phyloP scores from a whole-genome alignment of 2,888 invertebrate species.

The Zygogramma bicolorata region DNA sequence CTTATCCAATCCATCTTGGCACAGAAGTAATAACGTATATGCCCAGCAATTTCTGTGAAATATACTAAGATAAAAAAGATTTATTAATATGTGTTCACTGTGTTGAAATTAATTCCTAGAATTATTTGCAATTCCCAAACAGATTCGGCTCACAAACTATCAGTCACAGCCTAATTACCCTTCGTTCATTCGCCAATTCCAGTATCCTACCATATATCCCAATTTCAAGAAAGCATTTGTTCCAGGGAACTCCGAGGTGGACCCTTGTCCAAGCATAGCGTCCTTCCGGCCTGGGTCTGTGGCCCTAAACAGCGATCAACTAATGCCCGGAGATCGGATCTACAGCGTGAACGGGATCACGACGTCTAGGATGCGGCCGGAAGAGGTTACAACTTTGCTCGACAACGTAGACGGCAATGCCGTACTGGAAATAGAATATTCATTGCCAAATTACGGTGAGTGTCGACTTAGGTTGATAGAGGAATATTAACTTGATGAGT shows the following conservation, averaged over 20 bases:
- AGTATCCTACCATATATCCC: constrained; percentile 22
- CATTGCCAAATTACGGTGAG: constrained; percentile 84
- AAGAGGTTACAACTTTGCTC: constrained; percentile 80
- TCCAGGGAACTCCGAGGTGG: constrained; percentile 78
- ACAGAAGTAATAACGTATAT: no score
- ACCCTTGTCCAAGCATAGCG: constrained; percentile 74
- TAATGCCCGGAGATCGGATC: constrained; percentile 84
- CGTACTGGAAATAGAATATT: constrained; percentile 86
- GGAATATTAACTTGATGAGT: no score
- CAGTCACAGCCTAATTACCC: not conserved
- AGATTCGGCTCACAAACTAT: not conserved
- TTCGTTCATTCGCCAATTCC: constrained; percentile 29
- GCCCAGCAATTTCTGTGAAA: no score
- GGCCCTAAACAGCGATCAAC: constrained; percentile 80
- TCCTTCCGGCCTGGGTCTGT: constrained; percentile 79
- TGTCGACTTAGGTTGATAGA: constrained; percentile 41
- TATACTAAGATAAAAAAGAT: no score
- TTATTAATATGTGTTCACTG: no score
- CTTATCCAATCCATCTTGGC: no score
- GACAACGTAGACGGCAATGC: constrained; percentile 82
- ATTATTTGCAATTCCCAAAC: no score
- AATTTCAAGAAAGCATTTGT: constrained; percentile 21
- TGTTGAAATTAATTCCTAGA: no score
- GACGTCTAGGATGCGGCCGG: constrained; percentile 80
- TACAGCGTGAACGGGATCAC: constrained; percentile 86